A percentile compares a stretch with the other conserved stretches of the same genome.
Conservation (phyloP, 2,888 invertebrate species). For the Crioceris asparagi region DNA sequence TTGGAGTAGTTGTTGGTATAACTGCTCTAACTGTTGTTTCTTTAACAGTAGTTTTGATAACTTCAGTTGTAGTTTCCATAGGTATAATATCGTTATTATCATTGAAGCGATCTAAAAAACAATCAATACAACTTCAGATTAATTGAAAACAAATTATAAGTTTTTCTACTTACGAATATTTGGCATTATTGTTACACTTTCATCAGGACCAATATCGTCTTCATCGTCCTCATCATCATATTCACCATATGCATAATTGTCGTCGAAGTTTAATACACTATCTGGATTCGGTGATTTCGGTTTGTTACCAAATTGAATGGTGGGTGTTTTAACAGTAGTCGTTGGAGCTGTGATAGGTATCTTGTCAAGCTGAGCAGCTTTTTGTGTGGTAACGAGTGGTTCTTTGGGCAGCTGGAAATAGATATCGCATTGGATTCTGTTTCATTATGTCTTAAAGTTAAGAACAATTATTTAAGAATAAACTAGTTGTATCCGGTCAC, state of each 20-base stretch:
- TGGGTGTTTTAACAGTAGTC: constrained; percentile 10
- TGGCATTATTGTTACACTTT: constrained; percentile 34
- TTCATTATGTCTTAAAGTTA: no score
- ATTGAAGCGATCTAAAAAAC: no score
- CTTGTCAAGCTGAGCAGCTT: not conserved
- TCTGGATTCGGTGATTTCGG: constrained; percentile 12
- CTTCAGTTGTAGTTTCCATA: constrained; percentile 34
- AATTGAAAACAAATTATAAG: no score
- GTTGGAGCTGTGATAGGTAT: constrained; percentile 14
- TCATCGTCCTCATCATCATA: constrained; percentile 38
- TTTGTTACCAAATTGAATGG: constrained; percentile 8
- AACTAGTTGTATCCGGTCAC: no score
- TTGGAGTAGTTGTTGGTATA: constrained; percentile 15
- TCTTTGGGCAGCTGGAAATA: no score
- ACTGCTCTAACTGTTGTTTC: constrained; percentile 20
- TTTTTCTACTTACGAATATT: constrained; percentile 16
- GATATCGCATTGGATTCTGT: no score
- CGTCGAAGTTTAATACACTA: constrained; percentile 16
- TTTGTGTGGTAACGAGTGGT: not conserved
- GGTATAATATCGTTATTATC: constrained; percentile 34
- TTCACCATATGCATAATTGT: constrained; percentile 30
- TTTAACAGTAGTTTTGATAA: constrained; percentile 21
- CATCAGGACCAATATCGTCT: constrained; percentile 34
- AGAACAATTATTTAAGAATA: no score
- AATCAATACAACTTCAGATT: no score